phyloP scores from a whole-genome alignment of 2,797 vertebrate genomes.

The Semotilus atromaculatus region DNA sequence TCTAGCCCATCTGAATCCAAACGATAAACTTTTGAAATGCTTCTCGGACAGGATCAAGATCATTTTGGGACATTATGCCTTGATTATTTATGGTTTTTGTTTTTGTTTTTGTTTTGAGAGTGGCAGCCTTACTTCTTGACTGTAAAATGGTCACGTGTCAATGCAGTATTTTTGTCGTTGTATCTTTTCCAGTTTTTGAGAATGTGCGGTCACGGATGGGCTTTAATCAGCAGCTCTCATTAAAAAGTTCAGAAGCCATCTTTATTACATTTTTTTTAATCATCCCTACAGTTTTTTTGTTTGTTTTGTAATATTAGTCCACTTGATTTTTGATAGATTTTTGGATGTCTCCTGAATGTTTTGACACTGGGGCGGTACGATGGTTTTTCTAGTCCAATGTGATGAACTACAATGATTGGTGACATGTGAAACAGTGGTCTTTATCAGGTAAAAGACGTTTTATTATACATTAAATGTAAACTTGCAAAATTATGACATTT shows the following conservation, averaged over 20 bases:
- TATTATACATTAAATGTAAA: not conserved
- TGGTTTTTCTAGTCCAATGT: not conserved
- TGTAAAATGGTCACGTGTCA: conserved; percentile 35
- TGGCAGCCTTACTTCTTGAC: conserved; percentile 40
- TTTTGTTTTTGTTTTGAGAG: not conserved
- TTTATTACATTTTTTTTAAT: not conserved
- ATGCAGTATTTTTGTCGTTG: conserved; percentile 31
- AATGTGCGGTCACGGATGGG: not conserved
- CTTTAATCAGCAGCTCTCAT: conserved; percentile 15
- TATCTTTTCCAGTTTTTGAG: conserved; percentile 1
- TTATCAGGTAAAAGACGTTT: not conserved
- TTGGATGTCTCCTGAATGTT: not conserved
- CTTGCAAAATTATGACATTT: not conserved
- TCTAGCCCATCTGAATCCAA: conserved; percentile 56
- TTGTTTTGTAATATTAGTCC: not conserved
- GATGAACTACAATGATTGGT: not conserved
- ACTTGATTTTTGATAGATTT: not conserved
- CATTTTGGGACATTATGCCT: conserved; percentile 39
- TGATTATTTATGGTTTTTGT: not conserved
- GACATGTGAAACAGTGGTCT: not conserved
- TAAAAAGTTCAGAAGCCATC: not conserved
- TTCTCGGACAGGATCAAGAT: conserved; percentile 6
- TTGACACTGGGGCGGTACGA: not conserved
- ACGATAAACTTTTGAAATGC: not conserved
- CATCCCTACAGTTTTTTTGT: not conserved